Percentiles rank a stretch among this genome's conserved stretches.
phyloP scores from a whole-genome alignment of 1,140 invertebrate genomes.

The Drosophila bipectinata region DNA sequence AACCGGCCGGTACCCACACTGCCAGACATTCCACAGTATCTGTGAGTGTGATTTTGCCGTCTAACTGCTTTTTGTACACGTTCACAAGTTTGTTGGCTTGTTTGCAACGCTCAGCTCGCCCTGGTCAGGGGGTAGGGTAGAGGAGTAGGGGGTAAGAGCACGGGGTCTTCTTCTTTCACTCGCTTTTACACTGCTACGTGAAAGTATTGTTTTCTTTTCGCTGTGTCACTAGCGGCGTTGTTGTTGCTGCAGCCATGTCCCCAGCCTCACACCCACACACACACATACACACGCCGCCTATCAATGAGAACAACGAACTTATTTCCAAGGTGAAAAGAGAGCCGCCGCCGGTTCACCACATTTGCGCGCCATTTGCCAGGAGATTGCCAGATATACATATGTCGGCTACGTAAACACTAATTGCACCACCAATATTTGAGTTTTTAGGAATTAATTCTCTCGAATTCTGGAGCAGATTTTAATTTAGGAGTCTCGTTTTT shows the following conservation, averaged over 20 bases:
- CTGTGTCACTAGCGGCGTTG: constrained; percentile 57
- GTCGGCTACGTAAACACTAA: constrained; percentile 15
- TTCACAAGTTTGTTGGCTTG: constrained; percentile 70
- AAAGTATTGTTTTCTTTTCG: constrained; percentile 77
- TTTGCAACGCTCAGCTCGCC: constrained; percentile 58
- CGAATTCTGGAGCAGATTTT: neutral
- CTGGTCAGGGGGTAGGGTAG: too few relatives aligned
- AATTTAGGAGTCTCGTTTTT: neutral
- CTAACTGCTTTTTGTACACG: constrained; percentile 76
- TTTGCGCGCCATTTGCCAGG: constrained; percentile 69
- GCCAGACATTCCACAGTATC: constrained; percentile 25
- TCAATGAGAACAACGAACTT: constrained; percentile 79
- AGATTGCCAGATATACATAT: constrained; percentile 43
- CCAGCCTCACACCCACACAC: constrained; percentile 58
- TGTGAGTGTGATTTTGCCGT: constrained; percentile 53
- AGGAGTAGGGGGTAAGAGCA: too few relatives aligned
- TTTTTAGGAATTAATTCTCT: neutral
- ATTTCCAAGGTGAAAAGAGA: constrained; percentile 57
- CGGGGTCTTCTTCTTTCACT: constrained; percentile 44
- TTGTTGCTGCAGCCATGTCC: constrained; percentile 58
- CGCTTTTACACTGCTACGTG: constrained; percentile 48
- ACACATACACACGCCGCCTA: constrained; percentile 34
- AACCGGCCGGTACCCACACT: constrained; percentile 70
- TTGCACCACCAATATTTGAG: neutral
- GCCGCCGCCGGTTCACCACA: constrained; percentile 67